These are phyloP conservation scores for Halcyon chelicuti DNA, from an alignment of 2,797 vertebrate species.

Conservation along the genomic window DNA sequence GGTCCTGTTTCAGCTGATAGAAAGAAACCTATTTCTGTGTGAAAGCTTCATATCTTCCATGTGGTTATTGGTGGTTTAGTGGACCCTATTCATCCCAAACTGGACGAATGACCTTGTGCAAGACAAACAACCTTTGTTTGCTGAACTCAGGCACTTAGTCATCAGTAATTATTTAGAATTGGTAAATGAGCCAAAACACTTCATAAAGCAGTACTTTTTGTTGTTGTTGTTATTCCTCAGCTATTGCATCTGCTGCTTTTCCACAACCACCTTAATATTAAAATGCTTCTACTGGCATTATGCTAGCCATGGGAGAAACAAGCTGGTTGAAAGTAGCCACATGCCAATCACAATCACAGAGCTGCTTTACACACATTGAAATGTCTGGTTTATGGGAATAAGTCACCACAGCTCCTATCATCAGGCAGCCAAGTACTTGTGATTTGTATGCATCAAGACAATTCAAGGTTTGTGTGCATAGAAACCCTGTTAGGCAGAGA, in stretches of 20 bases:
- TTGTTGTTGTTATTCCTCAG: slow-evolving; percentile 1
- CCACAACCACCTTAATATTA: slow-evolving; percentile 28
- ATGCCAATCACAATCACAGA: neutral
- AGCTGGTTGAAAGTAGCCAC: neutral
- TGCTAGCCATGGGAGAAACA: neutral
- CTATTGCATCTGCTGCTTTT: slow-evolving; percentile 49
- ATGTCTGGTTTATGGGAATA: slow-evolving; percentile 17
- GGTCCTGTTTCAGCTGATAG: neutral
- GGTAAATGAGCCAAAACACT: slow-evolving; percentile 23
- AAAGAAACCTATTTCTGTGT: neutral
- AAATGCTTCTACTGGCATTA: slow-evolving; percentile 26
- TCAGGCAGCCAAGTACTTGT: neutral
- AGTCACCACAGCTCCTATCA: neutral
- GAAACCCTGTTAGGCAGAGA: neutral
- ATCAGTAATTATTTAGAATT: neutral
- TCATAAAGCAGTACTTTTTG: neutral
- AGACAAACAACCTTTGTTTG: neutral
- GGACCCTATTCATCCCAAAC: neutral
- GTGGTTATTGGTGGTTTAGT: neutral
- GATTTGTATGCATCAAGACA: neutral
- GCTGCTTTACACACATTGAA: neutral
- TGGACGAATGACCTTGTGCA: neutral
- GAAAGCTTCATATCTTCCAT: neutral
- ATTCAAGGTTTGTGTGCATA: slow-evolving; percentile 23
- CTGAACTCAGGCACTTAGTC: neutral